A percentile compares a stretch with the other conserved stretches of the same genome.
Conservation (phyloP, 2,113 vertebrate genomes). For the Oryzias curvinotus region DNA sequence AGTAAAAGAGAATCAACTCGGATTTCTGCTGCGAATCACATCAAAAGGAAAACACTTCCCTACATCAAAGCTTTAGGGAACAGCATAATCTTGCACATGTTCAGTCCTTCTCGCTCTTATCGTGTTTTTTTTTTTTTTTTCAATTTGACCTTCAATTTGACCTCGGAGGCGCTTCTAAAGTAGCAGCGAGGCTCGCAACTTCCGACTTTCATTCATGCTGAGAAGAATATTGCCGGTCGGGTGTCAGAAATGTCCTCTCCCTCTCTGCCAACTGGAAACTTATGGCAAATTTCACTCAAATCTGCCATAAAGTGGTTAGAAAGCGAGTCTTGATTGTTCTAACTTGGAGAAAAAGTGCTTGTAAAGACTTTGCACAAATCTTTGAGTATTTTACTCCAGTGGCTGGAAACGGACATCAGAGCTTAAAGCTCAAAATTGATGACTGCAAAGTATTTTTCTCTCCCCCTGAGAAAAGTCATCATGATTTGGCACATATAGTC, state of each 20-base stretch:
- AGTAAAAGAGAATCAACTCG: conserved; percentile 25
- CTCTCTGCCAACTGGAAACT: neutral
- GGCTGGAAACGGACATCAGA: too few relatives aligned
- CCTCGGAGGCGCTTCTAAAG: conserved; percentile 14
- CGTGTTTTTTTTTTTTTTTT: conserved; percentile 26
- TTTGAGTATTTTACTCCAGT: too few relatives aligned
- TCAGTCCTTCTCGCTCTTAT: conserved; percentile 29
- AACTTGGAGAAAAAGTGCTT: too few relatives aligned
- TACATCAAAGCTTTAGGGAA: conserved; percentile 23
- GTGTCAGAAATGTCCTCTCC: neutral
- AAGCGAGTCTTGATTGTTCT: too few relatives aligned
- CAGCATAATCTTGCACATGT: conserved; percentile 10
- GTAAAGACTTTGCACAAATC: too few relatives aligned
- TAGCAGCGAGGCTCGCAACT: conserved; percentile 3
- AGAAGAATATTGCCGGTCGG: neutral
- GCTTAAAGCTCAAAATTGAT: too few relatives aligned
- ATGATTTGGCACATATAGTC: too few relatives aligned
- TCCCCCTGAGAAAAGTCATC: too few relatives aligned
- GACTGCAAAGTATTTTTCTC: too few relatives aligned
- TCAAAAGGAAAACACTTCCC: conserved; percentile 43
- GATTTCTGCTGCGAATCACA: conserved; percentile 41
- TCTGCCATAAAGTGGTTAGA: too few relatives aligned
- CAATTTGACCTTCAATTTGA: conserved; percentile 35
- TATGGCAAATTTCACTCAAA: too few relatives aligned
- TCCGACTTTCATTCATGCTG: conserved; percentile 12